These are phyloP conservation scores for Drosophila histrio DNA, from an alignment of 2,888 invertebrate species.

Conservation along the genomic window DNA sequence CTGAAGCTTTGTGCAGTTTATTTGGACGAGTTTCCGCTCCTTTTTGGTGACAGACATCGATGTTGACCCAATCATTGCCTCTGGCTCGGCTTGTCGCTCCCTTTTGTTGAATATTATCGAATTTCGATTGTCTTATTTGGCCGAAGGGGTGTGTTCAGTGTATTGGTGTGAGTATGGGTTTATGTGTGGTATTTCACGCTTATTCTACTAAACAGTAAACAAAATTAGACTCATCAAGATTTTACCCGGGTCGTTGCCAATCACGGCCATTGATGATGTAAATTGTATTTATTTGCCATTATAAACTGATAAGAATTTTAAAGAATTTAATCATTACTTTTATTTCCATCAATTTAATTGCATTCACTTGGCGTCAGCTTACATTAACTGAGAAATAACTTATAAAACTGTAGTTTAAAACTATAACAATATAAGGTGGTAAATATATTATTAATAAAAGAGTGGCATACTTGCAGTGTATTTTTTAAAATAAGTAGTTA, in stretches of 20 bases:
- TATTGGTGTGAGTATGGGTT: background rate
- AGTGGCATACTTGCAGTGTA: too few species aligned
- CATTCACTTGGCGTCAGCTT: too few species aligned
- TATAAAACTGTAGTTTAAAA: too few species aligned
- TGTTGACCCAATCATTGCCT: slow-evolving; percentile 48
- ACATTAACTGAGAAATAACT: too few species aligned
- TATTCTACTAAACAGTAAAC: slow-evolving; percentile 44
- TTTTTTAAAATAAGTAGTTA: too few species aligned
- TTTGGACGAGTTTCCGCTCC: slow-evolving; percentile 60
- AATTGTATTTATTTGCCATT: slow-evolving; percentile 19
- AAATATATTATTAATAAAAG: too few species aligned
- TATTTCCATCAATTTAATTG: too few species aligned
- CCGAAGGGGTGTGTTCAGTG: slow-evolving; percentile 20
- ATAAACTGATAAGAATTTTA: slow-evolving; percentile 5
- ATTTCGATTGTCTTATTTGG: slow-evolving; percentile 76
- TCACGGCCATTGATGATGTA: slow-evolving; percentile 1
- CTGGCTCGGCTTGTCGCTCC: slow-evolving; percentile 31
- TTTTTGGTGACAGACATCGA: slow-evolving; percentile 43
- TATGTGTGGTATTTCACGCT: slow-evolving; percentile 29
- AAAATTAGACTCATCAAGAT: slow-evolving; percentile 41
- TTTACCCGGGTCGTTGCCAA: slow-evolving; percentile 12
- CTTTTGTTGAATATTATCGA: slow-evolving; percentile 65
- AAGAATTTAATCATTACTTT: background rate
- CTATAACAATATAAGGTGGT: too few species aligned
- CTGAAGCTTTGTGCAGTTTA: slow-evolving; percentile 52